Conservation (phyloP, 2,797 vertebrate genomes). For the Setipinna tenuifilis region DNA sequence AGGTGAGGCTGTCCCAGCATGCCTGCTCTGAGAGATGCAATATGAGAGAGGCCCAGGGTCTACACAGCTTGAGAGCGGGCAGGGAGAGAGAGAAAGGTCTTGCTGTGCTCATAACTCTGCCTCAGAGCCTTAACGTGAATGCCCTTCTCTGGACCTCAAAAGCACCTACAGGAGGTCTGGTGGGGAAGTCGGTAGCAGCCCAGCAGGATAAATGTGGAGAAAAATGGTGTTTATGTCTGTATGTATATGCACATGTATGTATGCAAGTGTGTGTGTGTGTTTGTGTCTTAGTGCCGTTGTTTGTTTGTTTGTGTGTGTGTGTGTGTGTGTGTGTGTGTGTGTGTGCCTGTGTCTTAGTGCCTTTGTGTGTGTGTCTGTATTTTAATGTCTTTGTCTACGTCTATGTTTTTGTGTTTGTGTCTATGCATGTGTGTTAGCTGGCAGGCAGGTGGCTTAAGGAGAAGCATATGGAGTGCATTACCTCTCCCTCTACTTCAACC, state of each 20-base stretch:
- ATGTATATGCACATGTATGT: not conserved
- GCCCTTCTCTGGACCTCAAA: not conserved
- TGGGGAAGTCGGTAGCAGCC: not conserved
- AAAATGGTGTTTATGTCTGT: not conserved
- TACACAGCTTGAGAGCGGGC: slow-evolving; percentile 64
- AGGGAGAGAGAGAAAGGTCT: not conserved
- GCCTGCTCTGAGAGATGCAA: not conserved
- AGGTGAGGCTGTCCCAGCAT: not conserved
- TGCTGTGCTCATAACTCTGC: not conserved
- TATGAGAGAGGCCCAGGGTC: not conserved
- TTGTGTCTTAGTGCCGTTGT: too few relatives aligned
- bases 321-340: not conserved
- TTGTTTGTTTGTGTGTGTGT: not conserved
- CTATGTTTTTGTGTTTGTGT: too few relatives aligned
- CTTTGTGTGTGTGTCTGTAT: too few relatives aligned
- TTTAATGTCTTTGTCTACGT: too few relatives aligned
- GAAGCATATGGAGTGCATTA: too few relatives aligned
- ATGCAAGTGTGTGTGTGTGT: not conserved
- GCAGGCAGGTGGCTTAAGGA: not conserved
- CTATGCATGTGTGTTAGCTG: not conserved
- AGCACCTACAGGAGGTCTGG: not conserved
- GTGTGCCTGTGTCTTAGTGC: too few relatives aligned
- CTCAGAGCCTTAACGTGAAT: not conserved
- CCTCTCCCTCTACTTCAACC: not conserved
- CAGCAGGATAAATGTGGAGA: not conserved